Percentiles rank a stretch among this genome's conserved stretches.
These are phyloP conservation scores for Metacarcinus magister DNA, from an alignment of 2,888 invertebrate genomes.

Conservation along the genomic window DNA sequence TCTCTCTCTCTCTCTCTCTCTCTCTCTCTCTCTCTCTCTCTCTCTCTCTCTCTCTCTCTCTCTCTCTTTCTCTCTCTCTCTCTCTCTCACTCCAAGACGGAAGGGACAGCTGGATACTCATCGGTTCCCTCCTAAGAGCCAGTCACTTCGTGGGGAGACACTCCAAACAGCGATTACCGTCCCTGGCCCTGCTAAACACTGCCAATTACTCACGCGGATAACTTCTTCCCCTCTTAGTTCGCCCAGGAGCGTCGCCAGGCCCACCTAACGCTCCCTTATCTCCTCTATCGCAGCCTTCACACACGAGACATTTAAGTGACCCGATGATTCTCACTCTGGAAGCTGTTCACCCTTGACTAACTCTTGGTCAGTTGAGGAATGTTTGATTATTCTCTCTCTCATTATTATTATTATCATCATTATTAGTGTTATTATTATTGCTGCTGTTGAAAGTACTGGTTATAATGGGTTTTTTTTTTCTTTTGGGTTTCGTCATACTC, in stretches of 20 bases:
- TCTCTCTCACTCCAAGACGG: constrained; percentile 32
- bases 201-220: constrained; percentile 66
- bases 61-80: constrained; percentile 39
- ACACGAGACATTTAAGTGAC: background rate
- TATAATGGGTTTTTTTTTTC: background rate
- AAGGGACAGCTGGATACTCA: background rate
- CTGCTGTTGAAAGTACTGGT: background rate
- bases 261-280: background rate
- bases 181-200: constrained; percentile 53
- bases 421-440: background rate
- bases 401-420: background rate
- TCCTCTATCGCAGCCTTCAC: background rate
- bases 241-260: background rate
- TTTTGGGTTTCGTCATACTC: background rate
- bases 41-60: constrained; percentile 43
- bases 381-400: background rate
- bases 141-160: background rate
- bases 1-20: background rate
- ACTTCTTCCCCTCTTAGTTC: constrained; percentile 57
- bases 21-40: background rate
- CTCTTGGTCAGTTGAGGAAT: background rate
- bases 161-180: constrained; percentile 63
- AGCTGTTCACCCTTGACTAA: background rate
- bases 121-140: constrained; percentile 31
- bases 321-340: background rate